A percentile compares a stretch with the other conserved stretches of the same genome.
phyloP scores from a whole-genome alignment of 2,888 invertebrate genomes.

The Gandaritis pyraliata region DNA sequence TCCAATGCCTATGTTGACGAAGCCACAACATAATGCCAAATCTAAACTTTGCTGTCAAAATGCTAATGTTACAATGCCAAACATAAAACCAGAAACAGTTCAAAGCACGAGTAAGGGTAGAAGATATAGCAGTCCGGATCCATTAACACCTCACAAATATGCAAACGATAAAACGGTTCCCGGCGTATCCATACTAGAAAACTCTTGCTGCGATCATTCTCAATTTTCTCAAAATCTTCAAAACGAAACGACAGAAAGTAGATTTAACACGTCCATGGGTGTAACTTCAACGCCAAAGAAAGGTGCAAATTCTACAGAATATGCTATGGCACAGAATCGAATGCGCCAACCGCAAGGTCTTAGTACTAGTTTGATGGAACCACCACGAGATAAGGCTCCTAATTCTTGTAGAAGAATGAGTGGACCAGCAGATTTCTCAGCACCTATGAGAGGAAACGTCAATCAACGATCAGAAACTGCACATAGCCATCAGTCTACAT shows the following conservation, averaged over 20 bases:
- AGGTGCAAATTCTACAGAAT: background rate
- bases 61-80: constrained; percentile 1
- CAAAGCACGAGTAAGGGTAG: constrained; percentile 13
- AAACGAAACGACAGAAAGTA: constrained; percentile 10
- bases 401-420: constrained; percentile 22
- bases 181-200: background rate
- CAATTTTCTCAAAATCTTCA: background rate
- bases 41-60: constrained; percentile 6
- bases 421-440: constrained; percentile 8
- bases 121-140: constrained; percentile 20
- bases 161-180: background rate
- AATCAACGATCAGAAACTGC: background rate
- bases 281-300: constrained; percentile 18
- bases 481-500: background rate
- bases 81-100: constrained; percentile 8
- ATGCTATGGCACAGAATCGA: constrained; percentile 10
- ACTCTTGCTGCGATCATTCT: background rate
- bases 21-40: constrained; percentile 14
- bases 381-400: constrained; percentile 11
- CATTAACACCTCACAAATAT: constrained; percentile 1
- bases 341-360: constrained; percentile 11
- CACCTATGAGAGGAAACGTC: background rate
- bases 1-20: constrained; percentile 50
- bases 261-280: constrained; percentile 6
- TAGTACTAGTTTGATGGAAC: constrained; percentile 19